Evolutionary conservation across 1,140 invertebrate genomes (phyloP), one percentile per base, ranked within the genome.

Genomic region (Coptotermes formosanus): DNA sequence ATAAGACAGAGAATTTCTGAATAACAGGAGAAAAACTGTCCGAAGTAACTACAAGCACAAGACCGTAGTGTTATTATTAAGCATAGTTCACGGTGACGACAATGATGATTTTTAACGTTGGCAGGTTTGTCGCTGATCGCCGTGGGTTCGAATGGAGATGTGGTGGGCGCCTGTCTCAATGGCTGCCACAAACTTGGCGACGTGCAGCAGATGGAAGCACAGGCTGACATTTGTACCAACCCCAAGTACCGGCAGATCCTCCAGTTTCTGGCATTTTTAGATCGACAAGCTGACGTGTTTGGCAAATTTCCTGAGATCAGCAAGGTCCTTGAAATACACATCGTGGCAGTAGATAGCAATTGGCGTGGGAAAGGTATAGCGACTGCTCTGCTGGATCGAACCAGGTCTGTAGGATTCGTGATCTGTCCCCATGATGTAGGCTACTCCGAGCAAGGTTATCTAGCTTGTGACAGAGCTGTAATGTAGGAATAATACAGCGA

Each of bases 341-440:
- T 95, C 87, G 90, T 95, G 3, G 94, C 94, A 3, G 95, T 95
- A 0, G 93, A 95, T 88, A 90, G 90, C 3, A 91, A 91, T 7
- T 95, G 93, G 92, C 90, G 95, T 75, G 95, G 95, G 19, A 91
- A 92, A 87, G 94, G 95, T 8, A 92, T 96, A 14, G 95, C 93
- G 87, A 93, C 93, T 86, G 91, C 92, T 81, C 91, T 96, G 1
- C 91, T 94, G 85, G 92, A 94, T 86, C 93, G 92, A 88, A 91
- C 94, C 44, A 92, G 93, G 95, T 95, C 52, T 14, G 52, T 55
- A 19, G n/a, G n/a, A n/a, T n/a, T n/a, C n/a, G n/a, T n/a, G n/a
- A n/a, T n/a, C n/a, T n/a, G n/a, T n/a, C n/a, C n/a, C n/a, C n/a
- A n/a, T n/a, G n/a, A n/a, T n/a, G n/a, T n/a, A n/a, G n/a, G n/a